phyloP scores from a whole-genome alignment of 2,113 vertebrate species.

The Cryptotis parvus region DNA sequence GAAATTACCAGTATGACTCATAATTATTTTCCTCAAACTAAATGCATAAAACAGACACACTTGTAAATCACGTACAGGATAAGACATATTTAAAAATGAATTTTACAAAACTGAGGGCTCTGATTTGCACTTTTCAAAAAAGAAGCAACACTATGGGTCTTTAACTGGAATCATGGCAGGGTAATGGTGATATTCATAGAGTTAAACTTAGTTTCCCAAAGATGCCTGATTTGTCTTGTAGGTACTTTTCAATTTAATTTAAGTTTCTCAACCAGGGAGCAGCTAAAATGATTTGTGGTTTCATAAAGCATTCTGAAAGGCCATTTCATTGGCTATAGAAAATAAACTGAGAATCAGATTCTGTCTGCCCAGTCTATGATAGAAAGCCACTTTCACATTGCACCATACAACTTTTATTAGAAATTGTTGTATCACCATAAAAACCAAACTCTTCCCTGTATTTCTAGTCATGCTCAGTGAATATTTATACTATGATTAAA shows the following conservation, averaged over 20 bases:
- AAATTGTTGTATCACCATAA: constrained; percentile 52
- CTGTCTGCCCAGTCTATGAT: constrained; percentile 14
- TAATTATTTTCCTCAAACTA: not conserved
- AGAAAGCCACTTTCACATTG: constrained; percentile 58
- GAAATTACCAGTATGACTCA: not conserved
- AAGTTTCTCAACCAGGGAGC: constrained; percentile 62
- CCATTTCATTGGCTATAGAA: constrained; percentile 55
- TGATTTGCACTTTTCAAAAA: not conserved
- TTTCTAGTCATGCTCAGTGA: constrained; percentile 66
- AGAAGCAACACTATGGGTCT: fast-evolving
- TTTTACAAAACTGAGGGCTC: not conserved
- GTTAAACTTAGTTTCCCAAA: constrained; percentile 47
- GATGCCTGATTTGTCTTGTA: constrained; percentile 46
- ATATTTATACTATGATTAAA: constrained; percentile 61
- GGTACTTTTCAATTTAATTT: constrained; percentile 69
- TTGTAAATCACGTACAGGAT: not conserved
- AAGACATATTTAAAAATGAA: not conserved
- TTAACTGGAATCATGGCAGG: not conserved
- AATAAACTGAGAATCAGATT: constrained; percentile 68
- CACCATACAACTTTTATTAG: constrained; percentile 44
- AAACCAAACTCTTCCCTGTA: constrained; percentile 53
- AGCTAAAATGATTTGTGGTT: constrained; percentile 66
- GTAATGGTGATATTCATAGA: not conserved
- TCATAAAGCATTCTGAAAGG: constrained; percentile 72
- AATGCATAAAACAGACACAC: not conserved